Base-by-base conservation (phyloP, 2,113 vertebrate genomes). In the Prolemur simus region DNA sequence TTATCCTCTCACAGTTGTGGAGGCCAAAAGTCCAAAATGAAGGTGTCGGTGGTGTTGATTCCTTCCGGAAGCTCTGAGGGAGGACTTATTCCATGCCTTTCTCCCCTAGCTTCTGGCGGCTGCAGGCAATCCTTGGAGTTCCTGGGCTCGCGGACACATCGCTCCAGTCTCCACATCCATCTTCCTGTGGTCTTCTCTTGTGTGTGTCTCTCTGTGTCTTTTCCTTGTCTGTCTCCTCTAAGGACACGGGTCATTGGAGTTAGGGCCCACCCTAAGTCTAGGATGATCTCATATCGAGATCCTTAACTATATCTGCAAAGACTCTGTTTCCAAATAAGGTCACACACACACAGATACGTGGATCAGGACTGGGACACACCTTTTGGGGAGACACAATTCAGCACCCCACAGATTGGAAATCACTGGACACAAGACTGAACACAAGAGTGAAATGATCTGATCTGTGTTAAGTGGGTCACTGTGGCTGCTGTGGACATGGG, bases 331-430 rank as follows among this genome's bases (percentile, higher is more conserved):
- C 27, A n/a, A 52, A 73, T 60, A 8, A 52, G 20, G 45, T 42
- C 52, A 54, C 25, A 8, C 0, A 8, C 0, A 3, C 25, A 27
- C n/a, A 21, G 0, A 2, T 1, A 11, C 27, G 0, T 1, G 34
- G 17, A 4, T 37, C 23, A 11, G 32, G 73, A 39, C 34, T n/a
- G 66, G 45, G 78, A 37, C 3, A 0, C 6, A 13, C 14, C 8
- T 86, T 60, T 11, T 5, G 1, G 15, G 49, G n/a, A 81, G 58
- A 76, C 25, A 39, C 20, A 58, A 2, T 8, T 34, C 39, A 37
- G 2, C 64, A 54, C 3, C 0, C 18, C 20, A 3, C 5, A 10
- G 29, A 17, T 27, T 60, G 23, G 32, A n/a, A 78, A 37, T 52
- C 13, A 0, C 1, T 1, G 5, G 54, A 58, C 42, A 5, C 42